phyloP scores from a whole-genome alignment of 1,140 invertebrate species.

The Drosophila micromelanica region DNA sequence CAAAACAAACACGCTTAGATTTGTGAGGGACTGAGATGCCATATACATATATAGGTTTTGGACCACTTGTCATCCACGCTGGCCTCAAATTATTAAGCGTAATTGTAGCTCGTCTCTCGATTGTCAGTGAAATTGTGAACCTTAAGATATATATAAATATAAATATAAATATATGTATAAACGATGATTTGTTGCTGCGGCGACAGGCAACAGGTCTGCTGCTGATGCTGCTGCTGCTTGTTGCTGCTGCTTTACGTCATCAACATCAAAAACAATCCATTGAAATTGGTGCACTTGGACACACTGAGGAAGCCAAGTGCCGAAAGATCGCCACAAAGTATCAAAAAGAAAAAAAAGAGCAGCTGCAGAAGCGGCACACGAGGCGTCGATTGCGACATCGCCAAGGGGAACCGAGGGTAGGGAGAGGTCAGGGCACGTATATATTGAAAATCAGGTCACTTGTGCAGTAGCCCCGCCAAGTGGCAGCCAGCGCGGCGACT shows the following conservation, averaged over 20 bases:
- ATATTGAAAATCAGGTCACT: slow-evolving; percentile 61
- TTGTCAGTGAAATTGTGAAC: slow-evolving; percentile 56
- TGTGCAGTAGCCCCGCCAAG: slow-evolving; percentile 66
- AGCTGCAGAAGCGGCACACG: slow-evolving; percentile 19
- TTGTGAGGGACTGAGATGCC: slow-evolving; percentile 7
- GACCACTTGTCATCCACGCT: slow-evolving; percentile 69
- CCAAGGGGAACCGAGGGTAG: neutral
- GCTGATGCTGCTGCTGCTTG: slow-evolving; percentile 9
- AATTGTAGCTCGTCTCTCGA: slow-evolving; percentile 64
- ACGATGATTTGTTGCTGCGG: slow-evolving; percentile 15
- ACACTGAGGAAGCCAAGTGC: slow-evolving; percentile 57
- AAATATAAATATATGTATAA: slow-evolving; percentile 3
- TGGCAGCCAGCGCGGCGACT: slow-evolving; percentile 30
- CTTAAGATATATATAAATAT: slow-evolving; percentile 24
- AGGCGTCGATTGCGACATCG: slow-evolving; percentile 46
- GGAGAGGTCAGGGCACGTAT: neutral
- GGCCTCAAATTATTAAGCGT: slow-evolving; percentile 69
- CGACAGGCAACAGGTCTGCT: slow-evolving; percentile 49
- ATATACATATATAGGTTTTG: slow-evolving; percentile 40
- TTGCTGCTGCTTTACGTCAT: slow-evolving; percentile 63
- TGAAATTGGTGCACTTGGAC: slow-evolving; percentile 76
- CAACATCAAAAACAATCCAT: slow-evolving; percentile 43
- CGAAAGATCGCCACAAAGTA: slow-evolving; percentile 28
- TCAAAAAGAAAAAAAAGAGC: neutral
- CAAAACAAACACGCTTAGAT: slow-evolving; percentile 54